phyloP scores from a whole-genome alignment of 2,888 invertebrate genomes.

The Pristionchus japonicus region DNA sequence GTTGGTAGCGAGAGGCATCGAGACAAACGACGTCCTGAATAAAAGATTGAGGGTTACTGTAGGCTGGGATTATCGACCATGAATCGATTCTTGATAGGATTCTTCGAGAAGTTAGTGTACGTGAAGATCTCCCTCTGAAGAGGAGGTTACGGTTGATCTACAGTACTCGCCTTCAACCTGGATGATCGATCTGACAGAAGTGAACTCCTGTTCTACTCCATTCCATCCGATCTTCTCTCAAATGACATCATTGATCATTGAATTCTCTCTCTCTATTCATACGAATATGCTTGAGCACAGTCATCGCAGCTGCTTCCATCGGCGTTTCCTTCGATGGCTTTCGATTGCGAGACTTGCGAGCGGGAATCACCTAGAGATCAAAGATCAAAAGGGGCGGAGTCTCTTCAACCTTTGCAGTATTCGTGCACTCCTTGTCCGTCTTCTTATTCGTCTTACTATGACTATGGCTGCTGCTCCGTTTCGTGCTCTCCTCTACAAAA shows the following conservation, averaged over 20 bases:
- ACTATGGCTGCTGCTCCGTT: background rate
- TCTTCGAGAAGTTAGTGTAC: constrained; percentile 30
- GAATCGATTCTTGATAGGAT: constrained; percentile 44
- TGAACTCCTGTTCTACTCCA: constrained; percentile 38
- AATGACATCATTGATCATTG: background rate
- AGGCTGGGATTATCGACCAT: background rate
- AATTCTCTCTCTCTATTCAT: background rate
- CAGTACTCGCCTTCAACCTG: background rate
- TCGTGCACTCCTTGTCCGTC: constrained; percentile 3
- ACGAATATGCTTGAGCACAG: constrained; percentile 2
- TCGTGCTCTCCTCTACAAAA: constrained; percentile 12
- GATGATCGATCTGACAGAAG: background rate
- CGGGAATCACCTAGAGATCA: background rate
- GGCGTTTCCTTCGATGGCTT: background rate
- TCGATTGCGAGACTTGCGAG: constrained; percentile 11
- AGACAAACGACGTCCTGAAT: constrained; percentile 43
- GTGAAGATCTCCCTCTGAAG: constrained; percentile 10
- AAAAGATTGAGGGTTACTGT: background rate
- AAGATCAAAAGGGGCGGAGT: constrained; percentile 18
- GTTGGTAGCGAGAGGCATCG: background rate
- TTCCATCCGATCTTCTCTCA: constrained; percentile 41
- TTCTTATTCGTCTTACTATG: background rate
- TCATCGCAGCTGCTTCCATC: constrained; percentile 7
- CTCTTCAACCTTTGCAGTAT: constrained; percentile 6
- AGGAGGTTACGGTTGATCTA: background rate